These are phyloP conservation scores for Raja brachyura DNA, from an alignment of 2,113 vertebrate species.

Conservation along the genomic window DNA sequence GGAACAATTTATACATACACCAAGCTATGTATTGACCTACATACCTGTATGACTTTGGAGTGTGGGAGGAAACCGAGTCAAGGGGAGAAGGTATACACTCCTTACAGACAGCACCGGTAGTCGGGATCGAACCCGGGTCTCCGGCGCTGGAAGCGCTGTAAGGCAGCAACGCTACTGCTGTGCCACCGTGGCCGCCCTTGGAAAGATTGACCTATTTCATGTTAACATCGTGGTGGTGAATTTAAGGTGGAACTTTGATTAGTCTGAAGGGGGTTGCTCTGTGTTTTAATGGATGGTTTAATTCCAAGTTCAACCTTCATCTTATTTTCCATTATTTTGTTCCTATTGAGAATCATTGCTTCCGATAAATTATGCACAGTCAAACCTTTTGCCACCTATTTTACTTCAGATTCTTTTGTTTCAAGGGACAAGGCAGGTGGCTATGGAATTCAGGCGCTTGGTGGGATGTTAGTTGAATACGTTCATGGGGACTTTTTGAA, in stretches of 20 bases:
- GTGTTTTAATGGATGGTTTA: neutral
- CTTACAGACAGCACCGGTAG: too few species aligned
- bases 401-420: neutral
- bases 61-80: too few species aligned
- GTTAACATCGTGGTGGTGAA: neutral
- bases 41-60: too few species aligned
- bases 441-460: conserved; percentile 91
- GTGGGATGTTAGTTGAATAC: conserved; percentile 85
- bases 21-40: too few species aligned
- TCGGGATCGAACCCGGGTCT: too few species aligned
- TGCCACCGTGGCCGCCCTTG: neutral
- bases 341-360: neutral
- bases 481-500: conserved; percentile 85
- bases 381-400: neutral
- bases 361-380: neutral
- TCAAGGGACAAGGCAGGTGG: conserved; percentile 92
- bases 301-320: neutral
- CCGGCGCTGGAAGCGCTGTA: too few species aligned
- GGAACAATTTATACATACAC: too few species aligned
- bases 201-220: neutral
- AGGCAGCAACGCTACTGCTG: too few species aligned
- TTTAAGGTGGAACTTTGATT: neutral
- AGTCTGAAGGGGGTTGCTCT: neutral
- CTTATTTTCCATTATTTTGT: neutral
- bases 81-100: too few species aligned